Evolutionary conservation across 2,888 invertebrate species (phyloP).

Genomic region (Idaea aversata): DNA sequence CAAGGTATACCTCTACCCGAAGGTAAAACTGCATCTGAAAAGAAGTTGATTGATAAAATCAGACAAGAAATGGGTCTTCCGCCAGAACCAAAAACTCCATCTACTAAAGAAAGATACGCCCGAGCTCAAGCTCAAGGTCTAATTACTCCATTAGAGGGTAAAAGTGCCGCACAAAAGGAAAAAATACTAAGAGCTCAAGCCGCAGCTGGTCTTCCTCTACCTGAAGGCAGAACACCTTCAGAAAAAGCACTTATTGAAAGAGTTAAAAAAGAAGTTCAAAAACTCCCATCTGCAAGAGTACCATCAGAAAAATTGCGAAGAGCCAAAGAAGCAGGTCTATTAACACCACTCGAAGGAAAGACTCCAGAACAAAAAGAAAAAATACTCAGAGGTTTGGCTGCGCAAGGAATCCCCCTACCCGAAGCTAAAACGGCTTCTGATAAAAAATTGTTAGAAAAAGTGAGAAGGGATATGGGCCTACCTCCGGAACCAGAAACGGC

Average conservation of each 20-base stretch:
- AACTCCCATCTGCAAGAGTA: conserved; percentile 19
- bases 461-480: conserved; percentile 32
- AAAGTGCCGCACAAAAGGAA: conserved; percentile 31
- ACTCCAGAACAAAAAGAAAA: conserved; percentile 33
- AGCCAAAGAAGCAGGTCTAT: conserved; percentile 26
- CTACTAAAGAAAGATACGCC: conserved; percentile 26
- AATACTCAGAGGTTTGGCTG: conserved; percentile 28
- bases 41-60: conserved; percentile 23
- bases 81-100: conserved; percentile 35
- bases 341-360: conserved; percentile 37
- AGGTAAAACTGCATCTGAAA: conserved; percentile 31
- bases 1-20: conserved; percentile 30
- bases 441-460: conserved; percentile 33
- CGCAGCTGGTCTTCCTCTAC: conserved; percentile 31
- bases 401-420: conserved; percentile 30
- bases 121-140: conserved; percentile 32
- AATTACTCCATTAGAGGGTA: conserved; percentile 27
- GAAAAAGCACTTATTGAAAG: conserved; percentile 24
- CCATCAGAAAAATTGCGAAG: conserved; percentile 26
- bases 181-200: conserved; percentile 29
- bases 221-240: conserved; percentile 32
- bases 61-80: conserved; percentile 34
- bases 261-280: conserved; percentile 6
- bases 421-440: conserved; percentile 37
- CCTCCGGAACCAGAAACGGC: conserved; percentile 38